Evolutionary conservation across 2,797 vertebrate genomes (phyloP), one percentile per base, ranked within the genome.

Genomic region (Poliocrania exsul): DNA sequence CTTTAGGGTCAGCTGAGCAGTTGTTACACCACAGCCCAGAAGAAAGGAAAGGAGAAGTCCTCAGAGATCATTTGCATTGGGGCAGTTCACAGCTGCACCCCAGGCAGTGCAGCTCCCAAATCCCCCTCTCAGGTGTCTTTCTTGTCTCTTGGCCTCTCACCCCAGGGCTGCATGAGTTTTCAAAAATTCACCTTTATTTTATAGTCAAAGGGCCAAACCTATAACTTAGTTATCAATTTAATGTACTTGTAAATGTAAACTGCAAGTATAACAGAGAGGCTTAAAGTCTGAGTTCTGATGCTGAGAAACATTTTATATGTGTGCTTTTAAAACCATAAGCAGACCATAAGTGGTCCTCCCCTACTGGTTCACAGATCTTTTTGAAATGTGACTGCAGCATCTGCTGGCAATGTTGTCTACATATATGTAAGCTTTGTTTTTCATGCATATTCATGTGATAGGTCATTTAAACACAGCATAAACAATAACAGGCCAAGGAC

Each of bases 401-500:
- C 70, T 95, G 65, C 64, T 91, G 58, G 71, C 58, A 64, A 46
- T 54, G 37, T 62, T 86, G 71, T 92, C 90, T 93, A 80, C 71
- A 67, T 84, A 86, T 56, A 95, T 51, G 89, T 92, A 74, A 88
- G 70, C 67, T 90, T 81, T 82, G 80, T 77, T 94, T 83, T 42
- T 54, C 35, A 69, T 95, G 60, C 58, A 94, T 81, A 84, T 75
- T 78, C 79, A 92, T 70, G 35, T 53, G 18, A 64, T 35, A 50
- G 75, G 69, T 95, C 95, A 77, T 96, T 94, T 95, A 94, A 87
- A 57, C 58, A 64, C 65, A 94, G 72, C 56, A 92, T 83, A 96
- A 95, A 92, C 95, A 96, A 92, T 61, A 88, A 81, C 82, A 96
- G 72, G 92, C 86, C 81, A 96, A 95, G 84, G 79, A 89, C 95